Evolutionary conservation across 2,113 vertebrate species (phyloP).

Genomic region (Cynocephalus volans): DNA sequence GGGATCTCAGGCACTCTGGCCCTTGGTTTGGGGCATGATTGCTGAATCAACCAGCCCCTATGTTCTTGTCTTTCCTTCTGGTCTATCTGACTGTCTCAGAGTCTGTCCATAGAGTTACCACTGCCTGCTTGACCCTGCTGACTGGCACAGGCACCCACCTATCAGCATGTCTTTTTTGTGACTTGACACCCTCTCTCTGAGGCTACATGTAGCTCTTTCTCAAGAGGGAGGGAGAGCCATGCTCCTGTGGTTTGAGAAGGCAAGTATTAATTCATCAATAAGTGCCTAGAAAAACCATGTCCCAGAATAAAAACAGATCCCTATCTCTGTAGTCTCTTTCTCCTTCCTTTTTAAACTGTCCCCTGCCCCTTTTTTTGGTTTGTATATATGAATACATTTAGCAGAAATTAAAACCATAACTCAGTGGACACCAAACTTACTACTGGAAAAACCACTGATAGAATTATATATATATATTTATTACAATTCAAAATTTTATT

Average conservation of each 20-base stretch:
- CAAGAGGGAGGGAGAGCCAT: not conserved
- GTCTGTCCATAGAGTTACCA: not conserved
- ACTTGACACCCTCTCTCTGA: not conserved
- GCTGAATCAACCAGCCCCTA: not conserved
- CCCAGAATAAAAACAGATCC: not conserved
- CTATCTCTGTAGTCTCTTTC: constrained; percentile 31
- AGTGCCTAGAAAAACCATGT: constrained; percentile 23
- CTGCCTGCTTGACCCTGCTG: too few species aligned
- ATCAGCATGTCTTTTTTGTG: not conserved
- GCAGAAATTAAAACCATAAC: not conserved
- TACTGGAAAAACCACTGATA: not conserved
- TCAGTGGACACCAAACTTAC: not conserved
- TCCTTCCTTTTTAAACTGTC: constrained; percentile 67
- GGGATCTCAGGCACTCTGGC: not conserved
- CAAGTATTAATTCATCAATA: constrained; percentile 18
- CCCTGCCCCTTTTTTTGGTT: not conserved
- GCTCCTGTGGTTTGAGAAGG: constrained; percentile 8
- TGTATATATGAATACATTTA: not conserved
- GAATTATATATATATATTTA: not conserved
- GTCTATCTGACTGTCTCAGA: not conserved
- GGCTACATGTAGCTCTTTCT: not conserved
- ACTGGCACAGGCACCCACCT: rapidly evolving
- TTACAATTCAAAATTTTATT: constrained; percentile 1
- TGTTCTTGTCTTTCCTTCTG: not conserved
- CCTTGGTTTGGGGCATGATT: not conserved